Evolutionary conservation across 2,113 vertebrate species (phyloP).

Genomic region (Halcyon senegalensis): DNA sequence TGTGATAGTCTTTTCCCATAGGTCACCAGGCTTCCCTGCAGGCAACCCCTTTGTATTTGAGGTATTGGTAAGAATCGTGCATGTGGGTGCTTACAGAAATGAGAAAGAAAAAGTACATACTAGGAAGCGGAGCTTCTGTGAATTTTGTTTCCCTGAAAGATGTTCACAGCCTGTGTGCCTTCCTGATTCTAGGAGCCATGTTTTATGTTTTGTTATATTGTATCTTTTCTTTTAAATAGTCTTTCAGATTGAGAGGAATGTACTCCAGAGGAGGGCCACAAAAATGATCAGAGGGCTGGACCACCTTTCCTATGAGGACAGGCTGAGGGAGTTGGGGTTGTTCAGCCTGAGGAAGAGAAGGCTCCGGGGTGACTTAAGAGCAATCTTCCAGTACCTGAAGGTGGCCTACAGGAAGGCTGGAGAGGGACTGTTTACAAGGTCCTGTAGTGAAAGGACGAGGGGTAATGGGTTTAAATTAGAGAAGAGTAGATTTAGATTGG

Average conservation of each 20-base stretch:
- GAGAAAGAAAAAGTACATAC: not conserved
- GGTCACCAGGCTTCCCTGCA: not conserved
- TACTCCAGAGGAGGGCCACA: not conserved
- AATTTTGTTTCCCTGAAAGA: not conserved
- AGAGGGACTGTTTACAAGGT: too few relatives aligned
- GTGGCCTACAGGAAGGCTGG: too few relatives aligned
- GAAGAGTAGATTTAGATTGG: too few relatives aligned
- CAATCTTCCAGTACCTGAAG: too few relatives aligned
- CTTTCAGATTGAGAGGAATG: not conserved
- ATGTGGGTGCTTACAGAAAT: not conserved
- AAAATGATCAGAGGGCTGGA: too few relatives aligned
- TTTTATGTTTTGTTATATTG: not conserved
- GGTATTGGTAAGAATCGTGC: not conserved
- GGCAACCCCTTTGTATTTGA: not conserved
- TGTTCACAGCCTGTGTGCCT: not conserved
- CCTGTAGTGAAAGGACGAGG: too few relatives aligned
- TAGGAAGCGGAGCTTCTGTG: not conserved
- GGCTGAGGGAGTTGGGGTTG: too few relatives aligned
- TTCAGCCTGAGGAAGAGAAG: too few relatives aligned
- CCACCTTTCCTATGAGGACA: too few relatives aligned
- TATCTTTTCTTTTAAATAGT: not conserved
- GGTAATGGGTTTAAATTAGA: too few relatives aligned
- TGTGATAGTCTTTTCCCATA: accelerated
- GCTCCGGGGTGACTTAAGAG: too few relatives aligned
- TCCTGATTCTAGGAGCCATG: not conserved